Evolutionary conservation across 2,113 vertebrate species (phyloP).

Genomic region (Varanus komodoensis): DNA sequence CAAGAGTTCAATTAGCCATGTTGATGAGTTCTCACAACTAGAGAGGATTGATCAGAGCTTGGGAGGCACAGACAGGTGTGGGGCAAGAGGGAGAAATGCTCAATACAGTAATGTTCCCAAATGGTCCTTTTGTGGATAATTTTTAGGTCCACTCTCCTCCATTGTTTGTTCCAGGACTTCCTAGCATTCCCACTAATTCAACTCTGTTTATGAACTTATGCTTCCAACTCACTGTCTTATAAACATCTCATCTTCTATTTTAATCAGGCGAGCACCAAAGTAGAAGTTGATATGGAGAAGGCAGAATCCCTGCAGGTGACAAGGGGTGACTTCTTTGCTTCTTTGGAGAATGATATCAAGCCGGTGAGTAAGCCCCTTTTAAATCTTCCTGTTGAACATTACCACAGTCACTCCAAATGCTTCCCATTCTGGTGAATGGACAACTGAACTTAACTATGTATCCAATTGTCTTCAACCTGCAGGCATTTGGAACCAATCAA

Average conservation of each 20-base stretch:
- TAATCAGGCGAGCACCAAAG: constrained; percentile 91
- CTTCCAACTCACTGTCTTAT: neutral
- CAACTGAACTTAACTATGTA: neutral
- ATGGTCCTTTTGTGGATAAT: neutral
- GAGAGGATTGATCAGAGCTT: neutral
- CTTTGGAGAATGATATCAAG: constrained; percentile 96
- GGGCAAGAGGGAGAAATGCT: neutral
- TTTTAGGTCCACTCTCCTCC: neutral
- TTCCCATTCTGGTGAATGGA: neutral
- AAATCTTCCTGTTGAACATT: neutral
- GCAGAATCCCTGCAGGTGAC: constrained; percentile 90
- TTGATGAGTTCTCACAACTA: neutral
- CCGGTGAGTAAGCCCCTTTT: constrained; percentile 82
- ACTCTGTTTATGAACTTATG: fast-evolving
- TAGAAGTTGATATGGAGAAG: constrained; percentile 95
- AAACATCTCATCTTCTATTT: constrained; percentile 27
- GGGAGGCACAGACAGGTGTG: neutral
- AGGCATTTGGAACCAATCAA: constrained; percentile 97
- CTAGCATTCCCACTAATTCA: neutral
- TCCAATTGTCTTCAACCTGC: neutral
- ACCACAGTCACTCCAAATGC: neutral
- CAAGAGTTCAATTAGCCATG: neutral
- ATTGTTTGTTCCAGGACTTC: neutral
- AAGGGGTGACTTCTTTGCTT: constrained; percentile 89
- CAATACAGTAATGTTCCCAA: neutral